These are phyloP conservation scores for Pantelozetes paolii DNA, from an alignment of 2,888 invertebrate genomes.

Conservation along the genomic window DNA sequence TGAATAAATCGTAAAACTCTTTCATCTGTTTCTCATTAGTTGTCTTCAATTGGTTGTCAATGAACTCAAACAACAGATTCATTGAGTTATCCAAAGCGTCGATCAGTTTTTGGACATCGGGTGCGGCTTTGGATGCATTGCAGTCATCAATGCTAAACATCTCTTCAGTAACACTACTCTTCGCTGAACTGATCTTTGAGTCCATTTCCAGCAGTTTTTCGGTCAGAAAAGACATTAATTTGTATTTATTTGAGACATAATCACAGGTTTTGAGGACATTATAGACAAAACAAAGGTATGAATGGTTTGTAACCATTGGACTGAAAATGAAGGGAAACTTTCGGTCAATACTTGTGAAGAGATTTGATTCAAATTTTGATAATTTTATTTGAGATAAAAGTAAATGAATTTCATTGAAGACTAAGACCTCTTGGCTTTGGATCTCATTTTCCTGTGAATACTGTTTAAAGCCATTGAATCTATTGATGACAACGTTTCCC, in stretches of 20 bases:
- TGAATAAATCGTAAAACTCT: not conserved
- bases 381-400: constrained; percentile 18
- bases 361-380: not conserved
- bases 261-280: constrained; percentile 13
- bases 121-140: not conserved
- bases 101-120: not conserved
- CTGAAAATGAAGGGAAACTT: constrained; percentile 13
- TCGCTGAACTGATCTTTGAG: not conserved
- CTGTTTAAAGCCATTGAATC: not conserved
- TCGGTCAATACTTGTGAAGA: not conserved
- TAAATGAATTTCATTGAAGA: constrained; percentile 21
- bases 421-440: not conserved
- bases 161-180: not conserved
- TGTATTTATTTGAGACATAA: not conserved
- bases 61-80: not conserved
- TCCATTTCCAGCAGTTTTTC: constrained; percentile 13
- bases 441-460: not conserved
- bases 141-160: constrained; percentile 21
- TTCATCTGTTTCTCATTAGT: not conserved
- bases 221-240: not conserved
- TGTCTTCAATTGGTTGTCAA: not conserved
- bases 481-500: not conserved
- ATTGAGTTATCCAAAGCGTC: constrained; percentile 3
- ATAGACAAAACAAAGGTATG: not conserved
- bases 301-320: not conserved